Conservation (phyloP, 2,797 vertebrate species). For the Helarctos malayanus region DNA sequence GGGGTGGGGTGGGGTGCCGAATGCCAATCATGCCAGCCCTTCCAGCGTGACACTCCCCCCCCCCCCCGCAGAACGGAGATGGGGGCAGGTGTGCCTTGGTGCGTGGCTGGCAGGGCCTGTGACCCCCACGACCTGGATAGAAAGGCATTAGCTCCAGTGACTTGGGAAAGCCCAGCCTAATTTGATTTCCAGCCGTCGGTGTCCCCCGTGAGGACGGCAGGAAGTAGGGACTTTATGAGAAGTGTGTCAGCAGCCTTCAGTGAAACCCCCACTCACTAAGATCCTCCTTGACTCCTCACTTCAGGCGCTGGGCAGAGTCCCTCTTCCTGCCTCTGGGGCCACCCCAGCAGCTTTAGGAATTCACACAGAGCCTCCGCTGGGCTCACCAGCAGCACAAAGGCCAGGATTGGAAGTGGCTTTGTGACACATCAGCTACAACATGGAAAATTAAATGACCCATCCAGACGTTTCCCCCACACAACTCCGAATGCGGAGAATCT, state of each 20-base stretch:
- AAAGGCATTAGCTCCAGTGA: not conserved
- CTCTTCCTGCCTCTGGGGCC: not conserved
- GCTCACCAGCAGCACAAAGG: not conserved
- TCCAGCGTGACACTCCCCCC: accelerated
- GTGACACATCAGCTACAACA: not conserved
- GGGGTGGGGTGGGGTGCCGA: accelerated
- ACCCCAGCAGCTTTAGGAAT: not conserved
- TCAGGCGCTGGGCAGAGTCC: not conserved
- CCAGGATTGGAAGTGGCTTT: not conserved
- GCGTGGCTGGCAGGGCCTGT: not conserved
- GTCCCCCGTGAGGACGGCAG: not conserved
- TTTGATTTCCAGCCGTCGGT: not conserved
- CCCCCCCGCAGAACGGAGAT: not conserved
- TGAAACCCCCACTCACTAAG: not conserved
- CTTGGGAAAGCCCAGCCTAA: not conserved
- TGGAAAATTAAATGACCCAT: not conserved
- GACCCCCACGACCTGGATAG: not conserved
- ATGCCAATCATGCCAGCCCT: accelerated
- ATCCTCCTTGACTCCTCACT: not conserved
- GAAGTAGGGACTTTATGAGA: not conserved
- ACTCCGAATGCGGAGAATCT: not conserved
- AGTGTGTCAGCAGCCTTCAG: not conserved
- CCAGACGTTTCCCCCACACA: not conserved
- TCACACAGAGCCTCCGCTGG: not conserved
- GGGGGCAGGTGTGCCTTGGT: too few relatives aligned